Evolutionary conservation across 2,113 vertebrate genomes (phyloP), one percentile per base, ranked within the genome.

Genomic region (pig (Sus scrofa)): DNA sequence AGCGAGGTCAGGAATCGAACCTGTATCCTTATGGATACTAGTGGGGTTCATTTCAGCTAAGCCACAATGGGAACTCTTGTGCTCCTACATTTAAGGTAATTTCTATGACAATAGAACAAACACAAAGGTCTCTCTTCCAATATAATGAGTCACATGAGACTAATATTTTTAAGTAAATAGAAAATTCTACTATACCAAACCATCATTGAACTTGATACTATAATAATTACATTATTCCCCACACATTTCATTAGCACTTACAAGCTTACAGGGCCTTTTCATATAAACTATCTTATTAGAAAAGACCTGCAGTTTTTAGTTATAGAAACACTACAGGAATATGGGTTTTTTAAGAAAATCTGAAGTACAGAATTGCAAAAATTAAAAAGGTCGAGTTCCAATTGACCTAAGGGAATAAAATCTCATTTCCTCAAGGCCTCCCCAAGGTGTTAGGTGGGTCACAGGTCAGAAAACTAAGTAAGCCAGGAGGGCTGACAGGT

Each of bases 401-500:
- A 39, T 5, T 70, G 20, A 87, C n/a, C 26, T 75, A 26, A 95
- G 30, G 65, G 71, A 89, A 87, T 75, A 79, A 75, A 92, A 73
- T 81, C 82, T 89, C 30, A 74, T 86, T 78, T 96, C 54, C 50
- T 44, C 26, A 52, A 9, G 73, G 12, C 2, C 34, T 63, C 32
- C 27, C 71, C 86, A 74, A 92, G 56, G 63, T 30, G 32, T 68
- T 54, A 34, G 1, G 5, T 56, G 15, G 85, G 39, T 89, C 65
- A 82, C 7, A 62, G 74, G 19, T 83, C 37, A 84, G 83, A 95
- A 91, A 83, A 44, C 62, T 44, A 71, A 96, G 58, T 56, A 26
- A 88, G 14, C 7, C 7, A 65, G 24, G 34, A 90, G 22, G 94
- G 27, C 19, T 56, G 44, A 63, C 20, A 63, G 7, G 26, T 8